phyloP scores from a whole-genome alignment of 2,888 invertebrate species.

The Agonopterix heracliana region DNA sequence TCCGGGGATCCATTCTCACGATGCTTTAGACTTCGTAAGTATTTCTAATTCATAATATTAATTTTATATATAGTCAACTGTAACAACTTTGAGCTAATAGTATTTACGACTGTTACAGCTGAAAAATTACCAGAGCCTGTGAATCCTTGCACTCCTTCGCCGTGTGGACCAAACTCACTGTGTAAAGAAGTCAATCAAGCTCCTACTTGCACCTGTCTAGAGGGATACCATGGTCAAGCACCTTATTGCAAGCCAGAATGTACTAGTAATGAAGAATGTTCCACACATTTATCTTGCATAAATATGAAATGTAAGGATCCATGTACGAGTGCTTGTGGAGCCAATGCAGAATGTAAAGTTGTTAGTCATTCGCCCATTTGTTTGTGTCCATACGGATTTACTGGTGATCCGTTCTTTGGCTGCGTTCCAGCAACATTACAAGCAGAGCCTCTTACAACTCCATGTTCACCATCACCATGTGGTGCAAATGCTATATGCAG shows the following conservation, averaged over 20 bases:
- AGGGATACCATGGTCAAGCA: conserved; percentile 81
- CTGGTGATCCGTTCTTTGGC: conserved; percentile 85
- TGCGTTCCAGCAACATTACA: conserved; percentile 65
- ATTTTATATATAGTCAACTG: neutral
- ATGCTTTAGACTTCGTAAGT: conserved; percentile 75
- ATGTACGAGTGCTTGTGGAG: conserved; percentile 83
- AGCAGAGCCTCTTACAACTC: conserved; percentile 56
- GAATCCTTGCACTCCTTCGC: conserved; percentile 85
- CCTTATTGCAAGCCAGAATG: conserved; percentile 89
- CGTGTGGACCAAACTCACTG: conserved; percentile 86
- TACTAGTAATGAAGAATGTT: conserved; percentile 84
- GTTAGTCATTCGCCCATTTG: conserved; percentile 87
- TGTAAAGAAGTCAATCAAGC: conserved; percentile 81
- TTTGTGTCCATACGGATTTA: conserved; percentile 80
- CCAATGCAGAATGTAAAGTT: conserved; percentile 84
- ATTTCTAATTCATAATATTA: conserved; percentile 7
- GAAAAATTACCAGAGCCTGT: conserved; percentile 63
- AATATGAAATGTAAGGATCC: conserved; percentile 87
- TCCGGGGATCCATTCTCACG: conserved; percentile 81
- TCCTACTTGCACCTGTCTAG: conserved; percentile 85
- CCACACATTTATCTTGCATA: conserved; percentile 80
- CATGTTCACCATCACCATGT: conserved; percentile 79
- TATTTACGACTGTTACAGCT: conserved; percentile 42
- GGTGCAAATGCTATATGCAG: conserved; percentile 80
- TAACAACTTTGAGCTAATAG: neutral